Percentiles rank a stretch among this genome's conserved stretches.
Evolutionary conservation across 2,797 vertebrate species (phyloP).

Genomic region (Amniataba percoides): DNA sequence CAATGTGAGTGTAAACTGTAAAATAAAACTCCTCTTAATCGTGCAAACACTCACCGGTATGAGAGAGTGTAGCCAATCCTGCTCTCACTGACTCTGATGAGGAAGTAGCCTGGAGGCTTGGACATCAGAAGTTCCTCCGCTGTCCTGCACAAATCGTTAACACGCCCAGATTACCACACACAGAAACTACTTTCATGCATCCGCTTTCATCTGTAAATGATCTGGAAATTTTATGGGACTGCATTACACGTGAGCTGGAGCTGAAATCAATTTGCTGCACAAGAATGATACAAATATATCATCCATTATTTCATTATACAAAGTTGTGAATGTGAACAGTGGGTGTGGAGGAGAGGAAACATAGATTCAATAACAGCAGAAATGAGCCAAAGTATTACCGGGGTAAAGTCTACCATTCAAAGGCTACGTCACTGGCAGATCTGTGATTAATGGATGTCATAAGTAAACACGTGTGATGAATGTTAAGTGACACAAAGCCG

Average conservation of each 20-base stretch:
- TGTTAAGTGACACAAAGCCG: not conserved
- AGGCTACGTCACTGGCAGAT: not conserved
- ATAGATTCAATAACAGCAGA: not conserved
- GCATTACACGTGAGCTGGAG: not conserved
- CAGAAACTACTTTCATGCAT: slow-evolving; percentile 25
- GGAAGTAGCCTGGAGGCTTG: slow-evolving; percentile 86
- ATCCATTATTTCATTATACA: not conserved
- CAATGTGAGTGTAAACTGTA: not conserved
- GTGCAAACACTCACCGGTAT: slow-evolving; percentile 82
- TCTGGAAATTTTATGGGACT: accelerated
- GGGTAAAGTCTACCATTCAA: not conserved
- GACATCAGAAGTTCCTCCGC: slow-evolving; percentile 85
- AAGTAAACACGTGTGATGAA: not conserved
- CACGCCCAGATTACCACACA: slow-evolving; percentile 8
- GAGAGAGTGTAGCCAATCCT: slow-evolving; percentile 90
- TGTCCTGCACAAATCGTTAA: slow-evolving; percentile 68
- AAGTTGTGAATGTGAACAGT: not conserved
- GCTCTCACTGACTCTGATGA: slow-evolving; percentile 89
- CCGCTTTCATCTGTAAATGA: slow-evolving; percentile 11
- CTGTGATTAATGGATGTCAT: not conserved
- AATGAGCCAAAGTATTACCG: not conserved
- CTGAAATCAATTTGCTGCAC: not conserved
- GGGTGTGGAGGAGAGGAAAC: slow-evolving; percentile 17
- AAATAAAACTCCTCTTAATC: not conserved
- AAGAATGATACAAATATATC: not conserved